Evolutionary conservation across 1,140 invertebrate species (phyloP), one percentile per base, ranked within the genome.

Genomic region (Zaprionus tsacasi): DNA sequence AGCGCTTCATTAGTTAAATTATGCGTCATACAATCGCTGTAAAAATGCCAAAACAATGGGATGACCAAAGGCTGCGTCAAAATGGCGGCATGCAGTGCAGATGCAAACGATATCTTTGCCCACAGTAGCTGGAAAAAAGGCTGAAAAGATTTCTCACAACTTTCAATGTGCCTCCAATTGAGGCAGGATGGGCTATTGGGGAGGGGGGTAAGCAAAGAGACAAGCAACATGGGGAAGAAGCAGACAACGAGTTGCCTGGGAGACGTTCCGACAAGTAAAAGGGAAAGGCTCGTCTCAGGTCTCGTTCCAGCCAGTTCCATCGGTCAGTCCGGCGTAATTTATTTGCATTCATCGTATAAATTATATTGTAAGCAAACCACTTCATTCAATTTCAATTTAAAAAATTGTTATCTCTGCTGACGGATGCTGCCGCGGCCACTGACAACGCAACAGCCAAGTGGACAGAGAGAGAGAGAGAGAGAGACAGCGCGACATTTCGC

Each of bases 371-470:
- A 91, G 88, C 87, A 91, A 91, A 89, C 87, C 87, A 82, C 87
- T 91, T 91, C 89, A 91, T 91, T 91, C 87, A 91, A 91, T 91
- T 91, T 91, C 87, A 91, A 91, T 91, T 91, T 88, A 88, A 88
- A 89, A 89, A 89, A 89, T 90, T 90, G 86, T 91, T 89, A 89
- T 89, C 86, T 89, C 85, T 76, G 74, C 76, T 88, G 85, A 88
- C 85, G 85, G 85, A 88, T 88, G 85, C 85, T 88, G 85, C 85
- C 85, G 85, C 85, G 73, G 48, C 81, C 78, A 52, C 78, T 89
- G 85, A 88, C 85, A 88, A 89, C 86, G 78, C 76, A 45, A 81
- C 85, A 85, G 85, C 72, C 59, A 59, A 81, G 57, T 70, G n/a
- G 7, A 33, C 1, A 33, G 83, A 64, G 50, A 27, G 52, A 81